Conservation (phyloP, 2,797 vertebrate genomes). For the Silurus lanzhouensis region DNA sequence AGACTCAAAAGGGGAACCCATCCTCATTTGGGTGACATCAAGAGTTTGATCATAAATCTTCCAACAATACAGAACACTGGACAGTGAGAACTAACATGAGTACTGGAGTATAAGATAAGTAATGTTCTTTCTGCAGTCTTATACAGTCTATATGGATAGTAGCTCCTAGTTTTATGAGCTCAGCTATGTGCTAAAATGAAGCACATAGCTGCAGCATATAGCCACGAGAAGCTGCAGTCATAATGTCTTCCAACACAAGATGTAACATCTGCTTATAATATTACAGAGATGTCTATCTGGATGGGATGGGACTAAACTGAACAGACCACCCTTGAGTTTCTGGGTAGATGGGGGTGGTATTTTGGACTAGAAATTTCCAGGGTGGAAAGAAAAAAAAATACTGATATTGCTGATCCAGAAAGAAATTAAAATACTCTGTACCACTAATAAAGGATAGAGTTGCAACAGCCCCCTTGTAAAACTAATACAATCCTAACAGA, state of each 20-base stretch:
- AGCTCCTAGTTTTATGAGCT: too few species aligned
- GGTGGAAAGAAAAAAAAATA: background rate
- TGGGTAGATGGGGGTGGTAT: background rate
- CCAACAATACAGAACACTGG: too few species aligned
- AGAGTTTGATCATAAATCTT: too few species aligned
- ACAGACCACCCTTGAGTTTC: constrained; percentile 19
- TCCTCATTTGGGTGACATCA: too few species aligned
- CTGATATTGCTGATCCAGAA: background rate
- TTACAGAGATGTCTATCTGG: constrained; percentile 11
- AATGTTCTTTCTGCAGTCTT: too few species aligned
- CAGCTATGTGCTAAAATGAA: background rate
- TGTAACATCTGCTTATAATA: constrained; percentile 20
- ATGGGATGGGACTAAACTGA: background rate
- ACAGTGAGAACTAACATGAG: too few species aligned
- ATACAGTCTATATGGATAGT: too few species aligned
- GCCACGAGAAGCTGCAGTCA: background rate
- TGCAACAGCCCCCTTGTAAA: constrained; percentile 3
- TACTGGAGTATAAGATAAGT: too few species aligned
- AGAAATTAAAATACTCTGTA: background rate
- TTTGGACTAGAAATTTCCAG: constrained; percentile 7
- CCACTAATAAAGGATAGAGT: constrained; percentile 3
- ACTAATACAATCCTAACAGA: constrained; percentile 3
- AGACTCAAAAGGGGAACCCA: too few species aligned
- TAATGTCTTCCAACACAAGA: constrained; percentile 2
- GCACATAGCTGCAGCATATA: background rate